Base-by-base conservation (phyloP, 2,797 vertebrate species). In the Epinephelus awoara region DNA sequence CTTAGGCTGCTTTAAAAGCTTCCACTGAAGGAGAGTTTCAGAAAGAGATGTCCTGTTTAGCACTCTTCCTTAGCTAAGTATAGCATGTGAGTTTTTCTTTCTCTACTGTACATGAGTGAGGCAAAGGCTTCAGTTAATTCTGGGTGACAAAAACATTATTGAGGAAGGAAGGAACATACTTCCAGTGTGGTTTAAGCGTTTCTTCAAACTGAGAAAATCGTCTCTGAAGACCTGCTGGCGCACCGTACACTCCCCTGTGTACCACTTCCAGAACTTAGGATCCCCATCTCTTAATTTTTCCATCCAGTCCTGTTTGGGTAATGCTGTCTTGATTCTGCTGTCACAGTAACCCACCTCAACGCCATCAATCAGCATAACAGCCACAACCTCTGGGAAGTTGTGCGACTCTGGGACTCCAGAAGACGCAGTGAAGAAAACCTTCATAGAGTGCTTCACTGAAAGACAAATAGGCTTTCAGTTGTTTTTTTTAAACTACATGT, bases 221-320 rank as follows among this genome's bases (percentile, higher is more conserved):
- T 54, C n/a, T 23, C 2, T 52, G 51, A 23, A 49, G 38, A 19
- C 42, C 67, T 52, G 51, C 21, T 13, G 51, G 12, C 23, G 21
- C 21, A 23, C 21, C 2, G 21, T 13, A 52, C 51, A 52, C 2
- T 52, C 51, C 12, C 21, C 4, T 13, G 11, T 52, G 18, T 77
- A 11, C 46, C 47, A 46, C 3, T 77, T 67, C 84, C 75, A 83
- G 83, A 72, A 85, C 6, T 72, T 46, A 13, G 69, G 34, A 0
- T 52, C 74, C 5, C 23, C 46, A 12, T 34, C 27, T 52, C 25
- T 51, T 8, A 56, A 10, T 10, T 58, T 40, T 13, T 27, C 40
- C 44, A 82, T 62, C 74, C 79, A 82, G 38, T 72, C 72, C 29
- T 68, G 56, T 55, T 57, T 67, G 15, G 46, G 42, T 29, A 44